These are phyloP conservation scores for Euwallacea fornicatus DNA, from an alignment of 1,140 invertebrate species.

Conservation along the genomic window DNA sequence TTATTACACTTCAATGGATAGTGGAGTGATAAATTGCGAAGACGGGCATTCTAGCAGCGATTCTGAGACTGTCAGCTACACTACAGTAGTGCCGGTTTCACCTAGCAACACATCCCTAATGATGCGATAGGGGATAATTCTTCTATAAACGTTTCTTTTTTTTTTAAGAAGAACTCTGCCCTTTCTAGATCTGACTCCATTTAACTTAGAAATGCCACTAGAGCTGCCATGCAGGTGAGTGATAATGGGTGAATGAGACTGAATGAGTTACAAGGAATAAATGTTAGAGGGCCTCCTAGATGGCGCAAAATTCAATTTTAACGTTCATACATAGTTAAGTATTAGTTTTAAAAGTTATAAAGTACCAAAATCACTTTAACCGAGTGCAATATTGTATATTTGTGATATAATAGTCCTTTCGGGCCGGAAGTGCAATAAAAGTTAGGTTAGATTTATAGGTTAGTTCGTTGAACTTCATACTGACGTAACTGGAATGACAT, in stretches of 20 bases:
- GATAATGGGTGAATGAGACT: no score
- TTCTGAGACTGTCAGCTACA: constrained; percentile 57
- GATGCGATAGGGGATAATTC: constrained; percentile 1
- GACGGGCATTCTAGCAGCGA: constrained; percentile 49
- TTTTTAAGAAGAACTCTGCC: no score
- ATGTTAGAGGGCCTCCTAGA: not conserved
- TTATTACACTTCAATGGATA: constrained; percentile 32
- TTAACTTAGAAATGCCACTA: no score
- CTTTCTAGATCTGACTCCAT: no score
- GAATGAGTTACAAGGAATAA: not conserved
- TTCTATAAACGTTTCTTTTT: no score
- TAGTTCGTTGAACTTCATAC: no score
- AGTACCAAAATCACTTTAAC: constrained; percentile 22
- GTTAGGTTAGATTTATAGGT: constrained; percentile 15
- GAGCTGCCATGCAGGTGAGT: no score
- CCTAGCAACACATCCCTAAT: constrained; percentile 18
- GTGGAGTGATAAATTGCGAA: constrained; percentile 37
- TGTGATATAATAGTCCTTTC: constrained; percentile 28
- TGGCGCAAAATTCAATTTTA: not conserved
- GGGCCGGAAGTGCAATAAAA: constrained; percentile 36
- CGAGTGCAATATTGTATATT: constrained; percentile 38
- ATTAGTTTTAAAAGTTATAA: constrained; percentile 7
- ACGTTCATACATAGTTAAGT: not conserved
- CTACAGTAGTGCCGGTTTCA: constrained; percentile 52
- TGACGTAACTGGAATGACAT: no score